Evolutionary conservation across 2,797 vertebrate species (phyloP), one percentile per base, ranked within the genome.

Genomic region (Danio jaintianensis): DNA sequence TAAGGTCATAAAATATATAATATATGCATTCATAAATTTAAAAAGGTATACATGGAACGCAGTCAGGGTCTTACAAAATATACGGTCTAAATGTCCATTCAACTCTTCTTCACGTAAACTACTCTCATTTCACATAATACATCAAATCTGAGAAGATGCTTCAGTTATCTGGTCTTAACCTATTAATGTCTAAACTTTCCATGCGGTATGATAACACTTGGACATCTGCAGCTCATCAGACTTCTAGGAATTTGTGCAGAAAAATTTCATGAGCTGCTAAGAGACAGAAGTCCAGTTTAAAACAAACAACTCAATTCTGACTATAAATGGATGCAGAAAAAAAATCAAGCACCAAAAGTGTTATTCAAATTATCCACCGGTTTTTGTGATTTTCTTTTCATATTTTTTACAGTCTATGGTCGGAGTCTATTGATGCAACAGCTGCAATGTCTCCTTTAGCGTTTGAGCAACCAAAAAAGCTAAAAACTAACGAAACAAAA

Each of bases 191-290:
- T 47, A 58, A 58, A 72, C 38, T 7, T 18, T 36, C 56, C 16
- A 29, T 20, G 43, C 1, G 29, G 10, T 13, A 52, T 62, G 72
- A 63, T 62, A 62, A 75, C 56, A 74, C 43, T 36, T 5, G 11
- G 7, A 18, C 29, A 38, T 52, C 73, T 63, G 73, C 73, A 15
- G 45, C 75, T 10, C 47, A 63, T 75, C 73, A 75, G 12, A 12
- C 29, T 52, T 20, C 29, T 12, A 48, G 16, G 56, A 62, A 50
- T 43, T 6, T 71, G n/a, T 22, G n/a, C 29, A 12, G 67, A 52
- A 18, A 40, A 6, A 36, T n/a, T n/a, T 16, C 8, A n/a, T 11
- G 22, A 11, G 20, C 20, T 22, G 18, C 10, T 45, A 29, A 29
- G 61, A 40, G 1, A 40, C 36, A 40, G 15, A 62, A 16, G 15